Base-by-base conservation (phyloP, 2,797 vertebrate genomes). In the Chelon labrosus region DNA sequence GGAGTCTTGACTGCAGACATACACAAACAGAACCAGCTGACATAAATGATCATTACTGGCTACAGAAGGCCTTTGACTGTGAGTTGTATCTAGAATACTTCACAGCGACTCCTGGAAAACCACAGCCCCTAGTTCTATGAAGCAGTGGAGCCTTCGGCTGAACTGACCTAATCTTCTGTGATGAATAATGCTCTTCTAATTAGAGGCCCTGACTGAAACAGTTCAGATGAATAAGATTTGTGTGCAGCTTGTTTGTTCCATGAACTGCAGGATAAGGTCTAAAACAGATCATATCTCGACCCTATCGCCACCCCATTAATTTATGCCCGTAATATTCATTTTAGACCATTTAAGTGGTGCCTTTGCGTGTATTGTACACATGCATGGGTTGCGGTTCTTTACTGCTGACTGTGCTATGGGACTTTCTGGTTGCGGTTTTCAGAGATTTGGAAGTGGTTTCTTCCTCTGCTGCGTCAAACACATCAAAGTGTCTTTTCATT, bases 401-500 rank as follows among this genome's bases (percentile, higher is more conserved):
- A 14, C 37, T 38, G 65, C 31, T 46, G 57, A 68, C 70, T 71
- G 64, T 17, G 20, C 57, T 19, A 10, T 49, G 75, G 71, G 85
- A 83, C 69, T 84, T 82, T 84, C 42, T 79, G 79, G 77, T 82
- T 73, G 78, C 0, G 49, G 70, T 65, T 76, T 41, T 50, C 55
- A 61, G 53, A 71, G 67, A 75, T 90, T 84, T 91, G 75, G 61
- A 88, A 50, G 79, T 52, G 71, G 51, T 87, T 82, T 68, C 49
- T 80, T 42, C 47, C 59, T 55, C 52, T 61, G 61, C 64, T 69
- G 66, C 31, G 8, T 89, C 78, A 85, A 73, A 82, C 68, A 75
- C 88, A 89, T 89, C 84, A 89, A 89, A 87, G 39, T 0, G 20
- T 69, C 74, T 89, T 89, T 89, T 89, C 79, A 81, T 88, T 68